phyloP scores from a whole-genome alignment of 2,113 vertebrate species.

The Lagenorhynchus albirostris region DNA sequence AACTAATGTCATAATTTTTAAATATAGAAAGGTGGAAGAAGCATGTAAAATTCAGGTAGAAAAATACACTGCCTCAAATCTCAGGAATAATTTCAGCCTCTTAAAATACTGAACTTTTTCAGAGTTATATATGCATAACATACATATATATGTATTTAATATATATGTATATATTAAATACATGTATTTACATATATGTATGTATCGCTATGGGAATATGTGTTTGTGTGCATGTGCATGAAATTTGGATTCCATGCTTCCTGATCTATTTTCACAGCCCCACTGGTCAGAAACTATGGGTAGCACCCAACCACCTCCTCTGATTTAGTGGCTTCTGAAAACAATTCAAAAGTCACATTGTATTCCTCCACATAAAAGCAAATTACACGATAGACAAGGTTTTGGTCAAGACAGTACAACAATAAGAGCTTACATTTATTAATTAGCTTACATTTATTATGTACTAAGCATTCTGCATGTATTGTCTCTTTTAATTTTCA shows the following conservation, averaged over 20 bases:
- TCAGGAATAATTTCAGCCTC: constrained; percentile 14
- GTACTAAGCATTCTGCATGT: not conserved
- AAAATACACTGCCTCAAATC: not conserved
- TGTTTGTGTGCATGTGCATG: not conserved
- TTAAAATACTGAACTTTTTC: constrained; percentile 41
- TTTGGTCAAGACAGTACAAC: constrained; percentile 56
- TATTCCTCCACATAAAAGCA: constrained; percentile 45
- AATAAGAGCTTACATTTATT: not conserved
- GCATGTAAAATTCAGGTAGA: constrained; percentile 7
- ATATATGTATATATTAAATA: not conserved
- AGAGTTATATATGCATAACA: not conserved
- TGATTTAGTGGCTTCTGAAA: constrained; percentile 61
- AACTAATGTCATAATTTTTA: constrained; percentile 11
- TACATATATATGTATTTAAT: not conserved
- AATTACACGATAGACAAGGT: constrained; percentile 52
- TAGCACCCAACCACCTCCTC: not conserved
- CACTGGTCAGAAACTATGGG: constrained; percentile 42
- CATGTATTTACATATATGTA: not conserved
- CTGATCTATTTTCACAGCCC: constrained; percentile 53
- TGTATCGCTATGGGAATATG: no score
- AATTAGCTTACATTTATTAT: not conserved
- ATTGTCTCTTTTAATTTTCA: not conserved
- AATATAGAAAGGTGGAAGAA: not conserved
- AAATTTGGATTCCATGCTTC: constrained; percentile 41
- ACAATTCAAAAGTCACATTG: constrained; percentile 61